Percentiles rank a stretch among this genome's conserved stretches.
Conservation (phyloP, 2,113 vertebrate genomes). For the Odobenus rosmarus region DNA sequence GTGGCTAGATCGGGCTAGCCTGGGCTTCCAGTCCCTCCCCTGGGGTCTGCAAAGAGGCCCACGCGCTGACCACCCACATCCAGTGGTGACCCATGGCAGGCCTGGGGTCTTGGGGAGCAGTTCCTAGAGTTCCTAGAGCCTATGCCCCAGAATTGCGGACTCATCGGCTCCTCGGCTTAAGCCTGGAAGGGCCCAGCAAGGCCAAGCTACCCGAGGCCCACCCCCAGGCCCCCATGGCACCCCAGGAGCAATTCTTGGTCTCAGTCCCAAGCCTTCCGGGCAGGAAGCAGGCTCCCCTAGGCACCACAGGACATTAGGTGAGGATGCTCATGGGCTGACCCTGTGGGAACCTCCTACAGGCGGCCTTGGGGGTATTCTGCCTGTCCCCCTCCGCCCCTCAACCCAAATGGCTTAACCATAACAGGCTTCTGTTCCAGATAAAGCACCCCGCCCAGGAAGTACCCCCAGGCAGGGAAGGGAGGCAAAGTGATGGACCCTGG, state of each 20-base stretch:
- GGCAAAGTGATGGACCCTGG: neutral
- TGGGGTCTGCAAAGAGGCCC: neutral
- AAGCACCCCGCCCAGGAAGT: neutral
- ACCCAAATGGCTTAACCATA: accelerated
- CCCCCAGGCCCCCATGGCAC: neutral
- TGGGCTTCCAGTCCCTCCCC: neutral
- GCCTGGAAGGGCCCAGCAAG: neutral
- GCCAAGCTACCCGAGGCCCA: accelerated
- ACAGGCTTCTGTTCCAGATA: neutral
- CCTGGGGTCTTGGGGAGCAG: neutral
- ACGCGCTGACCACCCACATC: neutral
- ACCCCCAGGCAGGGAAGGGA: neutral
- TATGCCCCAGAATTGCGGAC: neutral
- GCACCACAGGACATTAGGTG: neutral
- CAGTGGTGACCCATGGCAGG: neutral
- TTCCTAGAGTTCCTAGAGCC: neutral
- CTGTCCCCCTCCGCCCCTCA: neutral
- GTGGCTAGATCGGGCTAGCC: no score
- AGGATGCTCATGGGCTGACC: neutral
- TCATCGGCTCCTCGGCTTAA: accelerated
- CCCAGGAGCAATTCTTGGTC: neutral
- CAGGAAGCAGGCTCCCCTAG: no score
- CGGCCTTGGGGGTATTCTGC: accelerated
- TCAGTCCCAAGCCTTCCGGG: neutral
- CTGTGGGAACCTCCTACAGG: neutral